A percentile compares a stretch with the other conserved stretches of the same genome.
Conservation (phyloP, 2,113 vertebrate genomes). For the Pseudolaguvia tuberculata region DNA sequence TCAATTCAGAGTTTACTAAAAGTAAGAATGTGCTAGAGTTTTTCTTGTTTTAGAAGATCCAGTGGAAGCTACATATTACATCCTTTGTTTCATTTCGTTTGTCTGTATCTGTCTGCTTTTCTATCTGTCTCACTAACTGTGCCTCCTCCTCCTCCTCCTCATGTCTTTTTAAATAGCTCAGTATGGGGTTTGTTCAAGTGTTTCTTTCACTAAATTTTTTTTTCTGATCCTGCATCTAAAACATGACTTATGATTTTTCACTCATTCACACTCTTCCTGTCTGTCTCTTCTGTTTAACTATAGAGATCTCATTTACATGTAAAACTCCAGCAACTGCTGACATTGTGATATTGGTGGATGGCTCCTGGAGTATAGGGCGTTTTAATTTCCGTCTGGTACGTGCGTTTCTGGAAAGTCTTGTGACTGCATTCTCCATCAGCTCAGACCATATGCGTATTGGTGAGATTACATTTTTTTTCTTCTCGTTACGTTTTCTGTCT, state of each 20-base stretch:
- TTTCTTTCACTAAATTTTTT: neutral
- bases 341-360: slow-evolving; percentile 93
- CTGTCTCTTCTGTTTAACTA: slow-evolving; percentile 47
- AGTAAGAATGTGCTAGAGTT: neutral
- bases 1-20: neutral
- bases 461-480: slow-evolving; percentile 50
- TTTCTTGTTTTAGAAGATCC: neutral
- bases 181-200: neutral
- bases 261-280: too few species aligned
- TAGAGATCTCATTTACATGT: slow-evolving; percentile 77
- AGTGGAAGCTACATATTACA: neutral
- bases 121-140: neutral
- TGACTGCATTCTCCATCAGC: slow-evolving; percentile 82
- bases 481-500: neutral
- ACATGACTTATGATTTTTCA: too few species aligned
- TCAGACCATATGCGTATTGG: slow-evolving; percentile 86
- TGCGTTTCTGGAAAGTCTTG: slow-evolving; percentile 88
- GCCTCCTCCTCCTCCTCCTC: neutral
- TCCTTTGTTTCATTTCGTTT: neutral
- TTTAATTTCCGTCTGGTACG: slow-evolving; percentile 93
- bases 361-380: slow-evolving; percentile 96
- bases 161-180: too few species aligned
- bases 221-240: neutral
- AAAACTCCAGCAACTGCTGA: slow-evolving; percentile 81
- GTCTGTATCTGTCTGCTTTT: neutral